These are phyloP conservation scores for Sebastes trivittatus DNA, from an alignment of 2,797 vertebrate species.

Conservation along the genomic window DNA sequence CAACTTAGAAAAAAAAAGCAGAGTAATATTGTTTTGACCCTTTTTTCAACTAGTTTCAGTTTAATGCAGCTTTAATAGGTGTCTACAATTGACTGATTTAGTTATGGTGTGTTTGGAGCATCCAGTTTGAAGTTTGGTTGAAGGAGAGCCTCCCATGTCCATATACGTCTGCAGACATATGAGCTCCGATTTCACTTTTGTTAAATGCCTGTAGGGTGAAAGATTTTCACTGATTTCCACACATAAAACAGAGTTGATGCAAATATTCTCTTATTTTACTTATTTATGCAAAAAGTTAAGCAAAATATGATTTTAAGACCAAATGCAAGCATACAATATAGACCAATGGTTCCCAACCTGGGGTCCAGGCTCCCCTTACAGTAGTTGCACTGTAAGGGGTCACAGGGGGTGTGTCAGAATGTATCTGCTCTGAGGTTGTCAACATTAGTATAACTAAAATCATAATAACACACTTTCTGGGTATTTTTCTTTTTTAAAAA, in stretches of 20 bases:
- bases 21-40: background rate
- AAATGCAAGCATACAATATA: background rate
- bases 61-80: background rate
- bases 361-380: too few species aligned
- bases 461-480: too few species aligned
- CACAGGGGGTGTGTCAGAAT: too few species aligned
- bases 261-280: background rate
- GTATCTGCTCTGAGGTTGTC: too few species aligned
- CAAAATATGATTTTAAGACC: too few species aligned
- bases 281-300: too few species aligned
- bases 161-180: background rate
- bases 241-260: background rate
- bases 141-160: background rate
- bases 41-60: background rate
- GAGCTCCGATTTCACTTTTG: background rate
- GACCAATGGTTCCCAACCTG: too few species aligned
- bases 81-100: background rate
- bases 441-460: too few species aligned
- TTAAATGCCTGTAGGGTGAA: background rate
- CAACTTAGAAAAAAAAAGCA: too few species aligned
- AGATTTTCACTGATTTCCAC: background rate
- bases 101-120: background rate
- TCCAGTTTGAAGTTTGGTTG: background rate
- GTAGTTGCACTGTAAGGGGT: too few species aligned
- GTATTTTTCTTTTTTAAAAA: too few species aligned